Percentiles rank a stretch among this genome's conserved stretches.
Conservation (phyloP, 35 echinoderm and acorn worm species). For the Hemicentrotus pulcherrimus region DNA sequence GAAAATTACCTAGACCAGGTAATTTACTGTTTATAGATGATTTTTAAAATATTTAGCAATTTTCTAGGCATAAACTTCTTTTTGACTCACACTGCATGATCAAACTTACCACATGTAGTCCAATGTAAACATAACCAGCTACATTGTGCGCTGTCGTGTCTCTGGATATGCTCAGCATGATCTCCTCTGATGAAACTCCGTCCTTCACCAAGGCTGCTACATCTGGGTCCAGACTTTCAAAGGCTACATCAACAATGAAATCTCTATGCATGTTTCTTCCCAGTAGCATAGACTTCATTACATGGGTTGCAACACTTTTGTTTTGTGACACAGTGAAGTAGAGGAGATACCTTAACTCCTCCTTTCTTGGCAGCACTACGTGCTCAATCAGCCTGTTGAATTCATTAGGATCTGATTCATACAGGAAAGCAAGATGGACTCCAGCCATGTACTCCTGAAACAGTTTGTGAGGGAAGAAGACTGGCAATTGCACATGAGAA, state of each 20-base stretch:
- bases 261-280: not conserved
- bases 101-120: too few species aligned
- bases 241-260: slow-evolving; percentile 22
- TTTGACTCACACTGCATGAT: too few species aligned
- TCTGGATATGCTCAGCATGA: too few species aligned
- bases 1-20: too few species aligned
- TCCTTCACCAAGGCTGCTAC: too few species aligned
- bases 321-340: slow-evolving; percentile 4
- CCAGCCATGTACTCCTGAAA: slow-evolving; percentile 14
- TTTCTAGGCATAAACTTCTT: too few species aligned
- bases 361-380: not conserved
- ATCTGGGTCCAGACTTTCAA: not conserved
- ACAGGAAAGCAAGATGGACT: not conserved
- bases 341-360: not conserved
- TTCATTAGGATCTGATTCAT: not conserved
- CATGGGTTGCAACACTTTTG: not conserved
- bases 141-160: too few species aligned
- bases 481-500: not conserved
- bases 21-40: too few species aligned
- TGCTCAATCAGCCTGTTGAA: not conserved
- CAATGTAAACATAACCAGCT: too few species aligned
- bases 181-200: too few species aligned
- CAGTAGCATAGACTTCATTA: not conserved
- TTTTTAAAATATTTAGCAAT: too few species aligned
- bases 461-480: not conserved